Percentiles rank a stretch among this genome's conserved stretches.
Evolutionary conservation across 23 tunicate species (phyloP).

Genomic region (Aplidium turbinatum): DNA sequence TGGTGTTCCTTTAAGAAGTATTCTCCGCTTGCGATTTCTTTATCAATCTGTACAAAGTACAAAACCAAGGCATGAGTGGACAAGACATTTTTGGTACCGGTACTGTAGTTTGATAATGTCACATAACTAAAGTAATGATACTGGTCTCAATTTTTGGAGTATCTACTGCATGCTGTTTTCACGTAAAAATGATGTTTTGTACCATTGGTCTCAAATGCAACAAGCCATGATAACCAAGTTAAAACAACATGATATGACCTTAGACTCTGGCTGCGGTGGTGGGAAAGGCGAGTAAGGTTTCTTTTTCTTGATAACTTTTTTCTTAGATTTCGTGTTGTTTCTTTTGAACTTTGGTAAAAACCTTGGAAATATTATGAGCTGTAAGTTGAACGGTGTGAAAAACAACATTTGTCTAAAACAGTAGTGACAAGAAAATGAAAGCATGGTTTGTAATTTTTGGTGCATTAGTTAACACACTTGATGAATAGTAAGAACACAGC

Average conservation of each 20-base stretch:
- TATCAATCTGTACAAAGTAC: conserved; percentile 70
- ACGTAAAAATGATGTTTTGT: no score
- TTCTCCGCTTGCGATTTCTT: conserved; percentile 94
- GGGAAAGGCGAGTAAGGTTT: conserved; percentile 98
- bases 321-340: conserved; percentile 71
- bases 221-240: no score
- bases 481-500: no score
- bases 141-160: no score
- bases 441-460: no score
- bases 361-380: conserved; percentile 21
- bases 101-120: not conserved
- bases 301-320: conserved; percentile 49
- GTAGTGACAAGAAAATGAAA: not conserved
- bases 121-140: not conserved
- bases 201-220: not conserved
- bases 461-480: no score
- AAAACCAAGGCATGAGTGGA: no score
- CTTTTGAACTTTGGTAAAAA: conserved; percentile 93
- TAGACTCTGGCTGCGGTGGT: conserved; percentile 93
- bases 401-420: not conserved
- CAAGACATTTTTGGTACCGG: not conserved
- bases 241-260: no score
- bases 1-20: conserved; percentile 91
- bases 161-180: no score
- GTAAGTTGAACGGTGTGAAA: no score